Base-by-base conservation (phyloP, 2,797 vertebrate species). In the Pangasius sanitwongsei region DNA sequence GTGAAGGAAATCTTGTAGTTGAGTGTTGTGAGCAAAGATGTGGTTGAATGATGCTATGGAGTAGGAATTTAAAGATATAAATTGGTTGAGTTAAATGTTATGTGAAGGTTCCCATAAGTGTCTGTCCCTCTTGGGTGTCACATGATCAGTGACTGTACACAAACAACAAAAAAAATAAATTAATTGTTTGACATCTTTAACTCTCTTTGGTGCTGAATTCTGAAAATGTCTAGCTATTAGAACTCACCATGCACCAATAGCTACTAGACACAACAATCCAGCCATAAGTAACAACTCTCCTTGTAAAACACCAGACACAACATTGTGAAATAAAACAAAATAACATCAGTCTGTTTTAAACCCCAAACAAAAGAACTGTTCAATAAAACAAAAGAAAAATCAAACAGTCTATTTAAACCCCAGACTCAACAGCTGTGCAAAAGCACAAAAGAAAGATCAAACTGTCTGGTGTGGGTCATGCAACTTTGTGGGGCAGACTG, bases 41-140 rank as follows among this genome's bases (percentile, higher is more conserved):
- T 88, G 80, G n/a, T 81, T 63, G 3, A 83, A 80, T 37, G 50
- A 86, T 90, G 87, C 48, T 87, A 53, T 90, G 48, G 77, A 70
- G 44, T 80, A 77, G 9, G 41, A 63, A 78, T 70, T 74, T 77
- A 75, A 48, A 83, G 20, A 63, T 82, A 69, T 57, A 69, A 65
- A 69, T 50, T 65, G 75, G 57, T 31, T 34, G 31, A 69, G 11
- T 48, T 28, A n/a, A 44, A 75, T 53, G 70, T 85, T 77, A 74
- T 78, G 67, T 85, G 48, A 89, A 83, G 85, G 53, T 85, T 78
- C 31, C 28, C 88, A 87, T 90, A 86, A 53, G 89, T 67, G 72
- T 83, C 77, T 90, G 90, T 91, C 88, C 67, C 72, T 86, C 48
- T 69, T 87, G 88, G 80, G 84, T 92, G 91, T 91, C 87, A 92